These are phyloP conservation scores for Cardiocondyla obscurior DNA, from an alignment of 1,140 invertebrate species.

Conservation along the genomic window DNA sequence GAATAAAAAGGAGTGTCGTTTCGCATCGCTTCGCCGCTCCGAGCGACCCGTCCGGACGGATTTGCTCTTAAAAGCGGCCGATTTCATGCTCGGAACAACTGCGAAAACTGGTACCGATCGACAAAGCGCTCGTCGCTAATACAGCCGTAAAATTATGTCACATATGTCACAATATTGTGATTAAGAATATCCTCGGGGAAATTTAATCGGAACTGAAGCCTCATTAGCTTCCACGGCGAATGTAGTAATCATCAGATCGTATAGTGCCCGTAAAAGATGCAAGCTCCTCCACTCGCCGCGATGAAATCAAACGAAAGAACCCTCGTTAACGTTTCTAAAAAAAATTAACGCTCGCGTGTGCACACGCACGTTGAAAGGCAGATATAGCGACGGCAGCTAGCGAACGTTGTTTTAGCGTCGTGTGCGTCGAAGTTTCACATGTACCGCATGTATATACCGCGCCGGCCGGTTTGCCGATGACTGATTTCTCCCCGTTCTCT, in stretches of 20 bases:
- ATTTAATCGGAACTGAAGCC: conserved; percentile 9
- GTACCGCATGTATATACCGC: too few species aligned
- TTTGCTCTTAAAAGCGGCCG: conserved; percentile 11
- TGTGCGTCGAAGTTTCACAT: too few species aligned
- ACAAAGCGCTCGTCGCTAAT: not conserved
- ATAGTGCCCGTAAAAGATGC: not conserved
- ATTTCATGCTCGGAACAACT: conserved; percentile 41
- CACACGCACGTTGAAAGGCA: too few species aligned
- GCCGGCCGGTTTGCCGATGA: too few species aligned
- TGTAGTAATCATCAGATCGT: not conserved
- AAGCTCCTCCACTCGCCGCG: not conserved
- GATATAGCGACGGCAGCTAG: too few species aligned
- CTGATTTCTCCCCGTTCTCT: too few species aligned
- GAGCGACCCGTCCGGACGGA: not conserved
- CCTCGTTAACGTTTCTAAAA: not conserved
- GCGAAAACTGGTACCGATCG: conserved; percentile 19
- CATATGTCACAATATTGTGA: not conserved
- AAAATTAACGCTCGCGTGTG: not conserved
- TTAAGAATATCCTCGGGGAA: conserved; percentile 12
- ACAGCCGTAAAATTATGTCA: conserved; percentile 18
- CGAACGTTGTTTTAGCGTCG: too few species aligned
- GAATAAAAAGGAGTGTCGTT: not conserved
- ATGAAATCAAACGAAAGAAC: not conserved
- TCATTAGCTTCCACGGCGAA: not conserved
- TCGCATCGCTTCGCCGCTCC: not conserved